These are phyloP conservation scores for Aix galericulata DNA, from an alignment of 2,113 vertebrate genomes.

Conservation along the genomic window DNA sequence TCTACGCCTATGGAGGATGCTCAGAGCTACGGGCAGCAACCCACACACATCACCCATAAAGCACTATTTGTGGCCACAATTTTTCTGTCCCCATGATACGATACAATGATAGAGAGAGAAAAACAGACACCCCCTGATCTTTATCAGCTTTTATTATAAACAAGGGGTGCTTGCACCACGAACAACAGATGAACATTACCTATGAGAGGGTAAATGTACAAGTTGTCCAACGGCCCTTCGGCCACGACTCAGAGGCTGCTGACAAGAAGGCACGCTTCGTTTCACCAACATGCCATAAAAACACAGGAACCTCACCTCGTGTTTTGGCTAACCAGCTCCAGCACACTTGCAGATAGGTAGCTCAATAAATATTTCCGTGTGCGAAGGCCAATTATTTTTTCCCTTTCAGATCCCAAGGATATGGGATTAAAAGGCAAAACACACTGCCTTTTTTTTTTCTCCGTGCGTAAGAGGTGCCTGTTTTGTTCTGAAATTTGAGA, in stretches of 20 bases:
- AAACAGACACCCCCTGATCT: not conserved
- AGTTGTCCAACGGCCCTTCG: not conserved
- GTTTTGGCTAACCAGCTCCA: not conserved
- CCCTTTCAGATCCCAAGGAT: not conserved
- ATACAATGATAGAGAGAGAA: not conserved
- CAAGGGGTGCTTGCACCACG: not conserved
- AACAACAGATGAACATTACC: rapidly evolving
- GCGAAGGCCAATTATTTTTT: not conserved
- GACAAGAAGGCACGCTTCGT: not conserved
- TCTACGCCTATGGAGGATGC: not conserved
- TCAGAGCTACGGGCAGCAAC: not conserved
- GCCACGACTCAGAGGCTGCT: rapidly evolving
- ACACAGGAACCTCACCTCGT: not conserved
- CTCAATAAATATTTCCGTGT: not conserved
- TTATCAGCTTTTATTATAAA: not conserved
- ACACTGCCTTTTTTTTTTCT: not conserved
- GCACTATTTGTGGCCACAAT: not conserved
- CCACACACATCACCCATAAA: not conserved
- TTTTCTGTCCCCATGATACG: rapidly evolving
- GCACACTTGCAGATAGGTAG: not conserved
- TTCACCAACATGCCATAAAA: not conserved
- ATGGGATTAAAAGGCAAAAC: not conserved
- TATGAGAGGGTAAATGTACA: rapidly evolving
- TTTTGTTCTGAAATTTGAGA: not conserved
- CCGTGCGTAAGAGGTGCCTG: not conserved